Evolutionary conservation across 1,140 invertebrate species (phyloP), one percentile per base, ranked within the genome.

Genomic region (Pemphigus obesinymphae): DNA sequence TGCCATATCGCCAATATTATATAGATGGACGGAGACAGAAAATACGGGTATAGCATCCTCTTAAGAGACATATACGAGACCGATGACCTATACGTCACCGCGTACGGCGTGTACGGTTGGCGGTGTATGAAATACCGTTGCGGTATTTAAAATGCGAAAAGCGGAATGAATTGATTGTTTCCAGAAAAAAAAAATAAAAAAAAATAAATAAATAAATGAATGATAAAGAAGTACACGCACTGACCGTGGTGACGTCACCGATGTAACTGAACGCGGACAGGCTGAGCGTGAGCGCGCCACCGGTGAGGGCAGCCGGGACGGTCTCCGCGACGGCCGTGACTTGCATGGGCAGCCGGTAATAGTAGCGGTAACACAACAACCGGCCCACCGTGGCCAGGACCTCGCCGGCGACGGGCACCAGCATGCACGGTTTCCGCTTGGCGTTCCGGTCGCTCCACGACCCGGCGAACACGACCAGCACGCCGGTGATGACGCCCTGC

Each of bases 251-350:
- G 10, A 95, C 92, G 85, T 96, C 94, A 1, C 91, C 93, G 63
- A 97, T 93, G 85, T 96, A 96, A 86, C 94, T 96, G 86, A 96
- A 96, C 43, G 93, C 91, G n/a, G 93, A 93, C 92, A 96, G 95
- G 83, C 95, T 91, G 90, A 95, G 92, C 20, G 93, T 94, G 83
- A 95, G 93, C 91, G 92, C 94, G 3, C 94, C 94, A 1, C 94
- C 93, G 10, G 93, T 92, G 0, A 96, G 84, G 0, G 92, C 92
- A 1, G 93, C 93, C 86, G 93, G 93, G 48, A 94, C 87, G 1
- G 92, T 91, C 86, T 94, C 93, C 6, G 92, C 90, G 0, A 93
- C 87, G 0, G 92, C 92, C 7, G 92, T 91, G 0, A 90, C 91
- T 87, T 94, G 93, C 88, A 95, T 92, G 0, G 93, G 92, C 82